Percentiles rank a stretch among this genome's conserved stretches.
Evolutionary conservation across 2,113 vertebrate species (phyloP).

Genomic region (Gorsachius goisagi): DNA sequence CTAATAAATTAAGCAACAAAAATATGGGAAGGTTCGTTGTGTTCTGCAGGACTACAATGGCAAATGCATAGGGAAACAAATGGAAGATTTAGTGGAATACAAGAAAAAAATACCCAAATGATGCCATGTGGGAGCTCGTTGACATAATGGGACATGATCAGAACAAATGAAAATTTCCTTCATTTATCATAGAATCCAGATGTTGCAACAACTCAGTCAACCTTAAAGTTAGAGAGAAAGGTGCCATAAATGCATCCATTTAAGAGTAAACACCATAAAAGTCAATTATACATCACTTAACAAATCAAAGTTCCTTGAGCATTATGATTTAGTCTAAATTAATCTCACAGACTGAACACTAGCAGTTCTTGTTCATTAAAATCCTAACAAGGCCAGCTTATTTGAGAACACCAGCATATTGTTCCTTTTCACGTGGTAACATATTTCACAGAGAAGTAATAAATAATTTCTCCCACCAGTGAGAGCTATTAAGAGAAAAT

Average conservation of each 20-base stretch:
- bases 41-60: neutral
- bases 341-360: neutral
- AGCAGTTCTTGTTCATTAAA: neutral
- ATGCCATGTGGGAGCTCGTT: neutral
- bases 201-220: neutral
- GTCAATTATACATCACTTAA: neutral
- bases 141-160: neutral
- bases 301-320: neutral
- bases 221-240: neutral
- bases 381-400: neutral
- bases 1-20: neutral
- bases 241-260: neutral
- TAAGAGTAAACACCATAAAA: neutral
- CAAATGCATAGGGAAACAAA: neutral
- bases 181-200: neutral
- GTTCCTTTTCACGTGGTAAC: neutral
- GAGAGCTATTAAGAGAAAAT: neutral
- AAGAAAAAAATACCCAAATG: neutral
- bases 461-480: neutral
- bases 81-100: neutral
- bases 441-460: neutral
- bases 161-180: neutral
- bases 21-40: neutral
- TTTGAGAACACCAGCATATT: neutral
- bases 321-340: neutral